These are phyloP conservation scores for Philaethria dido DNA, from an alignment of 2,888 invertebrate species.

Conservation along the genomic window DNA sequence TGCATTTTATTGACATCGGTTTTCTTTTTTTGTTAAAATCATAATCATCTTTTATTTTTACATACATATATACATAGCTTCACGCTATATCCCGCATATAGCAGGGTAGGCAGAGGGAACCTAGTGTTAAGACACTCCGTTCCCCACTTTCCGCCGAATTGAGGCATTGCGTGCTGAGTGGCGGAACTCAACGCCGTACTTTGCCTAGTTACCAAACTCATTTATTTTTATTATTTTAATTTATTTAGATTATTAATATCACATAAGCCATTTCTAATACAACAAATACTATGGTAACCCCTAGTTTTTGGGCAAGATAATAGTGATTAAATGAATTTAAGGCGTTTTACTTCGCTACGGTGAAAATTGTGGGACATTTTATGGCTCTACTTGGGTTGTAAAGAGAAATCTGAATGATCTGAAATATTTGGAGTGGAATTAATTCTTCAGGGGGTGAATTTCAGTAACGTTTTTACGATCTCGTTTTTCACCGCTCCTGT, in stretches of 20 bases:
- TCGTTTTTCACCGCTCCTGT: neutral
- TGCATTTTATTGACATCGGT: too few species aligned
- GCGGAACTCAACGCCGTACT: too few species aligned
- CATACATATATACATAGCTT: too few species aligned
- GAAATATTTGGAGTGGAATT: constrained; percentile 37
- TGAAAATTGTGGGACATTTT: constrained; percentile 46
- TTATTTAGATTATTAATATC: neutral
- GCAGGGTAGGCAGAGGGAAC: too few species aligned
- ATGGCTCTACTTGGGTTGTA: constrained; percentile 45
- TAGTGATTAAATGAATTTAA: constrained; percentile 72
- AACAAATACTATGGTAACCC: constrained; percentile 46
- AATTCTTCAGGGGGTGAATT: constrained; percentile 31
- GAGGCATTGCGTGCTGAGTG: too few species aligned
- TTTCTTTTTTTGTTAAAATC: too few species aligned
- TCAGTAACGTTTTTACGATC: constrained; percentile 29
- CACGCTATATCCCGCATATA: too few species aligned
- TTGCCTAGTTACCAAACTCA: too few species aligned
- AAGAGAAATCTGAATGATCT: constrained; percentile 45
- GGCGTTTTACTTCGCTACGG: constrained; percentile 47
- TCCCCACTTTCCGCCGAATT: too few species aligned
- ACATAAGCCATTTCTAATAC: neutral
- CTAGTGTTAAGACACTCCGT: too few species aligned
- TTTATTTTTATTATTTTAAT: too few species aligned
- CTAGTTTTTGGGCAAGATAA: constrained; percentile 69
- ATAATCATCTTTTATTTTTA: too few species aligned